Conservation (phyloP, 2,888 invertebrate species). For the Dioctria rufipes region DNA sequence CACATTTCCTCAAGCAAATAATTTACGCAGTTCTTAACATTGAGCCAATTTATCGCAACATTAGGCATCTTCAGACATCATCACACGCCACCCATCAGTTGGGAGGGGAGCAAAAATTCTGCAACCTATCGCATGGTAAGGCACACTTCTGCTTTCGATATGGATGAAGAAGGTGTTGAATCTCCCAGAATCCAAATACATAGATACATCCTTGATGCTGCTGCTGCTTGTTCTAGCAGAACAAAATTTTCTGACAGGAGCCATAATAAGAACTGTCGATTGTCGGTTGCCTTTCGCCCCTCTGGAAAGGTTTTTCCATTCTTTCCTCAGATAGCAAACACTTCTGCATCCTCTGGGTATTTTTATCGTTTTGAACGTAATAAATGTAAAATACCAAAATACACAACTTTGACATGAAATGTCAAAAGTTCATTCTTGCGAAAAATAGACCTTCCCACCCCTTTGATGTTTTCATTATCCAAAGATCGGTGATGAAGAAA, state of each 20-base stretch:
- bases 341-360: conserved; percentile 10
- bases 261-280: conserved; percentile 42
- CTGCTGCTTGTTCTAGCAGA: conserved; percentile 13
- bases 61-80: conserved; percentile 31
- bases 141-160: conserved; percentile 40
- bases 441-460: conserved; percentile 47
- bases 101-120: no score
- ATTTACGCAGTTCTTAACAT: conserved; percentile 52
- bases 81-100: not conserved
- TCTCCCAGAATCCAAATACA: conserved; percentile 3
- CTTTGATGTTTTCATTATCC: conserved; percentile 10
- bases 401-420: conserved; percentile 44
- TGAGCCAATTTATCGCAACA: conserved; percentile 53
- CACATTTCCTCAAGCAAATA: conserved; percentile 42
- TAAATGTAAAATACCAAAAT: conserved; percentile 45
- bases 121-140: conserved; percentile 18
- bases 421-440: conserved; percentile 38
- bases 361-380: conserved; percentile 45
- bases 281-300: not conserved
- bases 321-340: not conserved
- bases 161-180: conserved; percentile 34
- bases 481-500: not conserved
- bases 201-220: conserved; percentile 6
- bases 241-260: conserved; percentile 28
- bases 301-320: not conserved